These are phyloP conservation scores for Phaethornis superciliosus DNA, from an alignment of 2,113 vertebrate genomes.

Conservation along the genomic window DNA sequence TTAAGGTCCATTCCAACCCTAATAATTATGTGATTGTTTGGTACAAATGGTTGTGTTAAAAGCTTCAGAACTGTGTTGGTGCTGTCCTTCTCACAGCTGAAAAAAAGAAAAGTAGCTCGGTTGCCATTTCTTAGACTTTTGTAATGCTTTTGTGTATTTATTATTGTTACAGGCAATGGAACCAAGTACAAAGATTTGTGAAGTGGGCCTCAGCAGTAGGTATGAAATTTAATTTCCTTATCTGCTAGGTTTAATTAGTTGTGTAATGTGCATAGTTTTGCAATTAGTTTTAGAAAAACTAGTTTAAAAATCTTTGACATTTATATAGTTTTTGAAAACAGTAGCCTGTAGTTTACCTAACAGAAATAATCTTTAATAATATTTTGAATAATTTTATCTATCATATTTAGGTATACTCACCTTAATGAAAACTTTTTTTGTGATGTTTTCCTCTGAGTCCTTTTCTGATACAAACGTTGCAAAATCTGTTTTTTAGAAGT, in stretches of 20 bases:
- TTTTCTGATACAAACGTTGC: neutral
- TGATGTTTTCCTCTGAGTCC: neutral
- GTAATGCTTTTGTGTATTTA: constrained; percentile 17
- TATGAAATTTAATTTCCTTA: constrained; percentile 30
- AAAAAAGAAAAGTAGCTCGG: neutral
- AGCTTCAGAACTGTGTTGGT: neutral
- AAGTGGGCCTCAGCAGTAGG: constrained; percentile 69
- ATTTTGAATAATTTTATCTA: neutral
- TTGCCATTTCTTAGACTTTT: neutral
- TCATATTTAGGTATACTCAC: neutral
- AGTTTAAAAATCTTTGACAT: fast-evolving
- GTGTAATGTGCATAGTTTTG: neutral
- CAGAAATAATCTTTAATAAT: neutral
- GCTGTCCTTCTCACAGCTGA: neutral
- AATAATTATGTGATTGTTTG: neutral
- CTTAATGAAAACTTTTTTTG: neutral
- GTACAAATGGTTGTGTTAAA: neutral
- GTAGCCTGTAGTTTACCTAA: neutral
- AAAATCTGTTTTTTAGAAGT: neutral
- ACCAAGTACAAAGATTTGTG: constrained; percentile 52
- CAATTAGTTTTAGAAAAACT: neutral
- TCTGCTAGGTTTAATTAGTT: neutral
- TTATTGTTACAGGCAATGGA: constrained; percentile 71
- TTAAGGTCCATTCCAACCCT: too few relatives aligned
- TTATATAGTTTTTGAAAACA: neutral